Conservation (phyloP, 2,113 vertebrate genomes). For the Ictalurus punctatus region DNA sequence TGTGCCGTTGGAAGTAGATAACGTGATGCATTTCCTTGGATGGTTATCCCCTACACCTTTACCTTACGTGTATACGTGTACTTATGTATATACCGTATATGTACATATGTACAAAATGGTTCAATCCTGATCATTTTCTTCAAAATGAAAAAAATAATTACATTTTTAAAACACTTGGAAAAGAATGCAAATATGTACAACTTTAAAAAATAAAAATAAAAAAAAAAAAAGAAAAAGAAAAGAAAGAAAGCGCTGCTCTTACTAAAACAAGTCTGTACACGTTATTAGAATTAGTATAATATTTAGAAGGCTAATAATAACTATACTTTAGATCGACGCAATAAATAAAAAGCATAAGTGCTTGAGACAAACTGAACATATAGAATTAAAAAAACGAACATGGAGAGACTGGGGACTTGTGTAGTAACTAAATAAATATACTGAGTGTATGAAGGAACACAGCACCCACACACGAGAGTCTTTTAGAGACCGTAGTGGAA, state of each 20-base stretch:
- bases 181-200: constrained; percentile 50
- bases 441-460: background rate
- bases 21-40: background rate
- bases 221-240: too few species aligned
- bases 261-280: constrained; percentile 61
- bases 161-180: background rate
- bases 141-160: constrained; percentile 41
- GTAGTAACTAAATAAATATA: constrained; percentile 61
- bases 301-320: constrained; percentile 50
- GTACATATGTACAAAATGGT: constrained; percentile 46
- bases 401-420: constrained; percentile 53
- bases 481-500: background rate
- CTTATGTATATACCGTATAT: background rate
- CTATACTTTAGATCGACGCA: constrained; percentile 62
- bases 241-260: background rate
- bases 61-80: constrained; percentile 25
- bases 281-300: constrained; percentile 58
- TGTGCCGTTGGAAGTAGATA: background rate
- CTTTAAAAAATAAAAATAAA: constrained; percentile 8
- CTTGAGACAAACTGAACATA: constrained; percentile 53
- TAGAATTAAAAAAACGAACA: background rate
- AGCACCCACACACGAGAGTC: background rate
- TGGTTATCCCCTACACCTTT: background rate
- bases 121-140: constrained; percentile 43
- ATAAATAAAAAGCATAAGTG: constrained; percentile 65